Percentiles rank a stretch among this genome's conserved stretches.
Conservation (phyloP, 2,113 vertebrate species). For the Otocyon megalotis region DNA sequence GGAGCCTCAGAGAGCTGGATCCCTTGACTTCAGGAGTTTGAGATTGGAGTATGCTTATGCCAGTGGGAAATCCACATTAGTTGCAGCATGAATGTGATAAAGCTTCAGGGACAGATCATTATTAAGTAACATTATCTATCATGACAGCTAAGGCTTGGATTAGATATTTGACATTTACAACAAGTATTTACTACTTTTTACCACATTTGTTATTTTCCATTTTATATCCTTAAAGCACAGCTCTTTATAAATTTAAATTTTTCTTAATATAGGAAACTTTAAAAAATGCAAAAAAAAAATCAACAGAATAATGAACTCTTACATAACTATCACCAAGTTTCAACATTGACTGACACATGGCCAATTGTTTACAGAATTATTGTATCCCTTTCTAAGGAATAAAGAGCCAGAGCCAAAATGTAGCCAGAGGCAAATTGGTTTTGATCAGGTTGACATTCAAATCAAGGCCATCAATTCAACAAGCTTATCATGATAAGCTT, state of each 20-base stretch:
- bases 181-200: background rate
- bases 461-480: background rate
- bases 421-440: background rate
- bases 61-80: background rate
- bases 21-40: background rate
- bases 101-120: background rate
- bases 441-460: background rate
- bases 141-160: background rate
- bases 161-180: background rate
- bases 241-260: background rate
- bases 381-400: background rate
- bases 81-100: background rate
- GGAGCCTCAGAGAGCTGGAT: background rate
- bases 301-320: background rate
- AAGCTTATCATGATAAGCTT: background rate
- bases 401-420: conserved; percentile 1
- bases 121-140: background rate
- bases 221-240: background rate
- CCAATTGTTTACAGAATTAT: background rate
- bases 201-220: background rate
- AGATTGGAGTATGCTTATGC: background rate
- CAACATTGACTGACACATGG: background rate
- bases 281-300: background rate
- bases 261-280: background rate
- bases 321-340: background rate